Conservation (phyloP, 2,113 vertebrate species). For the Saccopteryx leptura region DNA sequence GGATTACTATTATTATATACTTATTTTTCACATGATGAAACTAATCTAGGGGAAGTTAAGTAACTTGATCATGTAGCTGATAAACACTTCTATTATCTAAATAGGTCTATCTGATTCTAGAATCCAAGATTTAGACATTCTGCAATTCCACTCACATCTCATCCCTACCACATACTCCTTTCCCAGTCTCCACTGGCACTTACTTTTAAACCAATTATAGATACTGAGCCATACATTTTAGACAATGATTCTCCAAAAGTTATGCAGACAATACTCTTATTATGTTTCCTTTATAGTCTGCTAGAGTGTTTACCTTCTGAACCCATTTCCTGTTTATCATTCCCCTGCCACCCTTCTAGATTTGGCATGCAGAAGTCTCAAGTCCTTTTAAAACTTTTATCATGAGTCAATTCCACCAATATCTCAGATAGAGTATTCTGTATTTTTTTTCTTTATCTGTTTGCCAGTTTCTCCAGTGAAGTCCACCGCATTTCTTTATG, state of each 20-base stretch:
- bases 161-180: background rate
- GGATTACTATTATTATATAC: background rate
- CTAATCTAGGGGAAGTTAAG: background rate
- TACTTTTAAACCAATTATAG: background rate
- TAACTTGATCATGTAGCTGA: constrained; percentile 9
- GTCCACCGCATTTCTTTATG: background rate
- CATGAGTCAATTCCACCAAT: background rate
- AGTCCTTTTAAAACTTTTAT: background rate
- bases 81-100: background rate
- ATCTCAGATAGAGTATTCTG: background rate
- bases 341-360: background rate
- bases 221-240: background rate
- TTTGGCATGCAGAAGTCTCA: background rate
- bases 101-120: background rate
- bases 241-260: background rate
- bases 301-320: background rate
- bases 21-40: background rate
- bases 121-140: background rate
- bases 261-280: background rate
- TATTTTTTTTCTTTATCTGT: background rate
- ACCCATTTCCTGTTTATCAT: background rate
- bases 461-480: background rate
- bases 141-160: background rate
- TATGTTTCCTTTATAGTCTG: background rate
- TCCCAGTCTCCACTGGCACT: background rate